Evolutionary conservation across 2,797 vertebrate species (phyloP).

Genomic region (Oryzias dopingdopingensis): DNA sequence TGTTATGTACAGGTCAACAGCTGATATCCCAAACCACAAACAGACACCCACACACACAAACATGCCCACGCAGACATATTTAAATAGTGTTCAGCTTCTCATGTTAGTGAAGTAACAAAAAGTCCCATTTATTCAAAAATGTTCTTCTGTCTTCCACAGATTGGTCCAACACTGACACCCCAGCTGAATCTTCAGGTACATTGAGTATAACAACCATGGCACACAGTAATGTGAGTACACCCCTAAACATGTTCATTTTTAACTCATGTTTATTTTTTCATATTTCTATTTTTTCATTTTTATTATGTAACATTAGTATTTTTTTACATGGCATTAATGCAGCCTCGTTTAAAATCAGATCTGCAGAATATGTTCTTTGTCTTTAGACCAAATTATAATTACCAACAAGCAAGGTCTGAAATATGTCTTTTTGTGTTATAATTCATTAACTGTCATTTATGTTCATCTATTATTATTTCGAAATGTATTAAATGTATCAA

Average conservation of each 20-base stretch:
- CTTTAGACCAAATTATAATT: neutral
- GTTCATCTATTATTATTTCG: neutral
- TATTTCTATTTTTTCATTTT: neutral
- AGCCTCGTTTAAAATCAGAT: neutral
- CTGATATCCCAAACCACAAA: constrained; percentile 8
- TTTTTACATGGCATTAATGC: constrained; percentile 3
- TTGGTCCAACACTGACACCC: constrained; percentile 45
- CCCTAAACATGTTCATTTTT: neutral
- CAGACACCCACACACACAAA: constrained; percentile 2
- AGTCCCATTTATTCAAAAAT: neutral
- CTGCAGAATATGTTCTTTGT: constrained; percentile 1
- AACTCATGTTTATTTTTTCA: neutral
- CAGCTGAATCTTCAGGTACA: constrained; percentile 23
- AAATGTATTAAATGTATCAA: no score
- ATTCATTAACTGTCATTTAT: neutral
- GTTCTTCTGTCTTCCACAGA: constrained; percentile 30
- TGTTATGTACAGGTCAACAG: constrained; percentile 43
- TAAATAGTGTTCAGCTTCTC: neutral
- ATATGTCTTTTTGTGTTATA: neutral
- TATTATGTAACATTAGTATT: neutral
- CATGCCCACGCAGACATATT: constrained; percentile 1
- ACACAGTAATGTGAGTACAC: constrained; percentile 72
- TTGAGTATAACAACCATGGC: constrained; percentile 70
- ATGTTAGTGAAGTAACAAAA: neutral
- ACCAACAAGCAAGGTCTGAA: neutral